Base-by-base conservation (phyloP, 2,888 invertebrate genomes). In the Drosophila kambysellisi region DNA sequence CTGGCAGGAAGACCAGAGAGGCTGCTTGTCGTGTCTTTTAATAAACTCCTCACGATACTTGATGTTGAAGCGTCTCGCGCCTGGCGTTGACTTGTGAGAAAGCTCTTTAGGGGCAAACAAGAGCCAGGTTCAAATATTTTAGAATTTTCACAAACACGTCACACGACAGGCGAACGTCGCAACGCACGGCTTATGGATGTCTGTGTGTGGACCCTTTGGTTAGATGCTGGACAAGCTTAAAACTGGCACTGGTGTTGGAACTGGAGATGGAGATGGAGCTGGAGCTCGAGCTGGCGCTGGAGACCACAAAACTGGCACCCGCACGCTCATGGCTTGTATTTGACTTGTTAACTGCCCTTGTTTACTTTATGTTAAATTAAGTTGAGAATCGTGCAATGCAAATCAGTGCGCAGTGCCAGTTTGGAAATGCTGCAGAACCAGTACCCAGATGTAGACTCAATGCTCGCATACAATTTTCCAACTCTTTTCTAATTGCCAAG, bases 321-420 rank as follows among this genome's bases (percentile, higher is more conserved):
- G 83, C 89, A 86, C 89, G 87, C 85, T 86, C 89, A 84, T 82
- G 85, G 81, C 85, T 87, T 87, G 89, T 88, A 84, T 88, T 87
- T 89, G 88, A 82, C 91, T 91, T 89, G 91, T 89, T 91, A 89
- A 88, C 88, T 87, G 85, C 81, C 86, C 88, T 87, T 91, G 90
- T 91, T 91, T 90, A 91, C 91, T 91, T 90, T 90, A 91, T 91
- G 91, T 91, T 91, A 91, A 91, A 91, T 91, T 91, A 91, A 91
- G 91, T 91, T 90, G 89, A 91, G 89, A 91, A 84, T 91, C 91
- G 91, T 91, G 91, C 91, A 87, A 91, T 91, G 91, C 91, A 91
- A 91, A 91, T 90, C 91, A 90, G 89, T 87, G 70, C 57, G 50
- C 65, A 62, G 72, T 77, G 71, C 83, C 76, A 75, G 82, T 72